Base-by-base conservation (phyloP, 2,888 invertebrate species). In the Chalcis sispes region DNA sequence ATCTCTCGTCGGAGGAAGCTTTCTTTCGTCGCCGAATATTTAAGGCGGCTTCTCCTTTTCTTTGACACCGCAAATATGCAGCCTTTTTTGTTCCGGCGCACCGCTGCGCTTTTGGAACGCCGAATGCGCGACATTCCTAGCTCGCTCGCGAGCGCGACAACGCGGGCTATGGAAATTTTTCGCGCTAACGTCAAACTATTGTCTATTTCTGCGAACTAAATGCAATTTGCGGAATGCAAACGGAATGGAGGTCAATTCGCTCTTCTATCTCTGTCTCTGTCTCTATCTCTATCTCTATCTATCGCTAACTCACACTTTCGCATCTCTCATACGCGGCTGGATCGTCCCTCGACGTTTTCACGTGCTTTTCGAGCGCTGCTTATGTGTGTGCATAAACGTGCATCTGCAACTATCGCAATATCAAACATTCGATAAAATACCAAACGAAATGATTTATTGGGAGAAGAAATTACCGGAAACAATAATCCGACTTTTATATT, bases 191-290 rank as follows among this genome's bases (percentile, higher is more conserved):
- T 67, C 69, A 36, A 71, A 66, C 59, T 59, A 78, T 78, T 80
- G 80, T 73, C 79, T 76, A 78, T 77, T 65, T 76, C 65, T 48
- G 72, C 75, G 73, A 79, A 54, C 72, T 77, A 78, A 81, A 81
- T 78, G 66, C 79, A 77, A 80, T 80, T 82, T 79, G 72, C 65
- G 78, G 80, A 80, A 82, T 79, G 80, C 65, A 66, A 50, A 61
- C 13, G 66, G 74, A 82, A 81, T 77, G 10, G 70, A 73, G 82
- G 80, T 78, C 58, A 72, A 76, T 69, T 69, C 58, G 72, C 72
- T 64, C 36, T n/a, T 13, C 32, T n/a, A n/a, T n/a, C n/a, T n/a
- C n/a, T n/a, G n/a, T n/a, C n/a, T n/a, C n/a, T n/a, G n/a, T n/a
- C n/a, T n/a, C n/a, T n/a, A n/a, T n/a, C n/a, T n/a, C n/a, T n/a